These are phyloP conservation scores for Watsonalla binaria DNA, from an alignment of 2,888 invertebrate genomes.

Conservation along the genomic window DNA sequence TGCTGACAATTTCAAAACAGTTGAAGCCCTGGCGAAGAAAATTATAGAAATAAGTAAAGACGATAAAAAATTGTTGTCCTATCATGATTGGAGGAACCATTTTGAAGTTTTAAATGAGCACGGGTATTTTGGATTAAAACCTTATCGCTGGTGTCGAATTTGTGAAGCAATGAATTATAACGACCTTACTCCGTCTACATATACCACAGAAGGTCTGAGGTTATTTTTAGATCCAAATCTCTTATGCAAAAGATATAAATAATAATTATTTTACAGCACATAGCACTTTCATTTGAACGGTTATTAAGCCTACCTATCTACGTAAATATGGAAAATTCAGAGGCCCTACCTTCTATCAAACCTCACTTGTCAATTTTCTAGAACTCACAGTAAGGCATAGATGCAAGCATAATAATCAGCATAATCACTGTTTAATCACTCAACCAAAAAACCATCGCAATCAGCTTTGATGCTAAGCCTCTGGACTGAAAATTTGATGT, in stretches of 20 bases:
- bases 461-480: no score
- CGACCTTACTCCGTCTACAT: constrained; percentile 36
- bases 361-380: no score
- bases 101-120: constrained; percentile 81
- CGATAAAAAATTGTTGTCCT: constrained; percentile 50
- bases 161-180: constrained; percentile 85
- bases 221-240: constrained; percentile 32
- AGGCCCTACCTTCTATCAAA: no score
- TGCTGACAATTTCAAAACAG: constrained; percentile 72
- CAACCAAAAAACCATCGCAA: no score
- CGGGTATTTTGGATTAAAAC: constrained; percentile 81
- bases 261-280: not conserved
- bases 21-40: constrained; percentile 71
- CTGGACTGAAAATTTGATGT: no score
- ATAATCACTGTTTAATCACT: no score
- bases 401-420: no score
- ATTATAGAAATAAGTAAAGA: constrained; percentile 62
- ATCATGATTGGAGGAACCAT: constrained; percentile 79
- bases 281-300: no score
- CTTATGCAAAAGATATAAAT: constrained; percentile 5
- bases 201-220: constrained; percentile 28
- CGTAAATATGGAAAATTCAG: no score
- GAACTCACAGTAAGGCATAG: no score
- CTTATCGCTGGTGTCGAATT: constrained; percentile 80
- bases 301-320: no score